Evolutionary conservation across 1,140 invertebrate species (phyloP).

Genomic region (Apis cerana): DNA sequence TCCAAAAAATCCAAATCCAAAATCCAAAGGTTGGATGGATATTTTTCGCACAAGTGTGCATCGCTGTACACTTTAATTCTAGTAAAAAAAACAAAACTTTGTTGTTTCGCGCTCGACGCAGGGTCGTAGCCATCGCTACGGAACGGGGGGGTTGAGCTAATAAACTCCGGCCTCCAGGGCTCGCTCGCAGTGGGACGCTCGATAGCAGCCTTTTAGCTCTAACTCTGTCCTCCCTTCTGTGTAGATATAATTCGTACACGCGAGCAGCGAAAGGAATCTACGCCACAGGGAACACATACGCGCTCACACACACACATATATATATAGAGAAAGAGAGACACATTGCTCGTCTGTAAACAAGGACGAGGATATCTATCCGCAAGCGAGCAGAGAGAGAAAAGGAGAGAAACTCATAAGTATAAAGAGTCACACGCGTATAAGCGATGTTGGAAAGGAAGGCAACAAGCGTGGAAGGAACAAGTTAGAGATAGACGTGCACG

Average conservation of each 20-base stretch:
- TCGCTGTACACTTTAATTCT: too few species aligned
- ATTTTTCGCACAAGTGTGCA: too few species aligned
- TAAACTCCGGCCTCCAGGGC: slow-evolving; percentile 74
- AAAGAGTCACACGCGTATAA: background rate
- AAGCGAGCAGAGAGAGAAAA: background rate
- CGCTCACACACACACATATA: background rate
- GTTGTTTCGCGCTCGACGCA: slow-evolving; percentile 1
- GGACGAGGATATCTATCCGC: background rate
- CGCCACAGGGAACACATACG: background rate
- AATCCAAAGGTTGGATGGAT: too few species aligned
- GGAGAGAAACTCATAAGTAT: background rate
- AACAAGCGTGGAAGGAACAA: background rate
- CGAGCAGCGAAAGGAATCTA: background rate
- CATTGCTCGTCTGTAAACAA: background rate
- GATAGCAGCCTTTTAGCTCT: slow-evolving; percentile 66
- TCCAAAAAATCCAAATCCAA: too few species aligned
- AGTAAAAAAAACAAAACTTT: background rate
- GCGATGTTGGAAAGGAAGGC: background rate
- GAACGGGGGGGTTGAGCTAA: slow-evolving; percentile 72
- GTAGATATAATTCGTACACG: slow-evolving; percentile 33
- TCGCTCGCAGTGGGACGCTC: slow-evolving; percentile 69
- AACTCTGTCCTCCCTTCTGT: slow-evolving; percentile 60
- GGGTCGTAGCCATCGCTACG: slow-evolving; percentile 54
- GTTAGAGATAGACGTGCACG: background rate
- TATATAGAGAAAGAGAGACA: too few species aligned